A percentile compares a stretch with the other conserved stretches of the same genome.
Conservation (phyloP, 1,140 invertebrate species). For the Diorhabda carinulata region DNA sequence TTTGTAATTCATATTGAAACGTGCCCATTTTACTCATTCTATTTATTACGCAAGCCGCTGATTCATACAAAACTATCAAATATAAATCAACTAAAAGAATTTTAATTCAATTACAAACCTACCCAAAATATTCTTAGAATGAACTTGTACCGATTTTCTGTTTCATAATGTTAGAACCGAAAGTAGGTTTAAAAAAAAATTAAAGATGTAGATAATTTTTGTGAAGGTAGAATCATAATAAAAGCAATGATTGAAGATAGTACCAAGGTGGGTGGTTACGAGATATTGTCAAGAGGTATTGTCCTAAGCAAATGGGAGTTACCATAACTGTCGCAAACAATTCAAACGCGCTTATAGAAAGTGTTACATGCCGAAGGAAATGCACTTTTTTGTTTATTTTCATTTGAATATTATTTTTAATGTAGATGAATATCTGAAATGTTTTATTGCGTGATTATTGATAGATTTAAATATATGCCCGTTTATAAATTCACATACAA, state of each 20-base stretch:
- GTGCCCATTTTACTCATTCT: too few relatives aligned
- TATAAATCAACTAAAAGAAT: too few relatives aligned
- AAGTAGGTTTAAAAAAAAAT: not conserved
- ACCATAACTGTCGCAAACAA: conserved; percentile 1
- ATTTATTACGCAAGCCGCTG: too few relatives aligned
- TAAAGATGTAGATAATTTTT: conserved; percentile 3
- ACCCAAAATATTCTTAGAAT: conserved; percentile 1
- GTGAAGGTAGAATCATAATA: conserved; percentile 1
- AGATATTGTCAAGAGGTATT: not conserved
- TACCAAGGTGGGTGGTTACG: not conserved
- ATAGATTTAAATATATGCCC: not conserved
- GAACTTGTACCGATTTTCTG: not conserved
- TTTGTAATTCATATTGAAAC: too few relatives aligned
- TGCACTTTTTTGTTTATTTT: not conserved
- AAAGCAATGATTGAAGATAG: conserved; percentile 2
- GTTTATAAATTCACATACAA: not conserved
- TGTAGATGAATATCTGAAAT: not conserved
- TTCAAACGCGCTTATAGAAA: not conserved
- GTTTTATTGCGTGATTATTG: not conserved
- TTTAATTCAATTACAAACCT: not conserved
- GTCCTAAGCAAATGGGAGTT: conserved; percentile 1
- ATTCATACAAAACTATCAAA: too few relatives aligned
- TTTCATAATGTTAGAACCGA: not conserved
- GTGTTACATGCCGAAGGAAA: conserved; percentile 1
- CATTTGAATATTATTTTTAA: conserved; percentile 3